These are phyloP conservation scores for Drosophila meridionalis DNA, from an alignment of 2,888 invertebrate species.

Conservation along the genomic window DNA sequence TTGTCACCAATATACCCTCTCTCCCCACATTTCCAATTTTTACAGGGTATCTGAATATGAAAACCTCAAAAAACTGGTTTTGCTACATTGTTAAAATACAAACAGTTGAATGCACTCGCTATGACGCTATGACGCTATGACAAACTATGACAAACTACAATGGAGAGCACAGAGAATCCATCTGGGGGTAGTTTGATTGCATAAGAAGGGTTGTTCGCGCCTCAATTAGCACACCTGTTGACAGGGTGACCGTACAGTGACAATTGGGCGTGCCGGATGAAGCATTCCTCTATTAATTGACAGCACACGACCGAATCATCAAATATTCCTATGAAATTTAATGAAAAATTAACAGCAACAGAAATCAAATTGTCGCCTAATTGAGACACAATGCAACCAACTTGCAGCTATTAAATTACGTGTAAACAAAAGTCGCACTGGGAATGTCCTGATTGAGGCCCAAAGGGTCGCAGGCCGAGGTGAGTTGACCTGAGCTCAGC, in stretches of 20 bases:
- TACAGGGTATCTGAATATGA: neutral
- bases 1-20: neutral
- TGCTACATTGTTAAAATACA: slow-evolving; percentile 71
- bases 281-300: slow-evolving; percentile 80
- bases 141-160: slow-evolving; percentile 12
- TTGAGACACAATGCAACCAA: slow-evolving; percentile 74
- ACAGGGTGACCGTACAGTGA: slow-evolving; percentile 35
- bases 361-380: slow-evolving; percentile 81
- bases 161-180: neutral
- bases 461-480: slow-evolving; percentile 1
- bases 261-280: slow-evolving; percentile 52
- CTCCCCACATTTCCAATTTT: neutral
- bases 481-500: neutral
- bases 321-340: slow-evolving; percentile 58
- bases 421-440: slow-evolving; percentile 55
- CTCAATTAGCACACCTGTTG: slow-evolving; percentile 67
- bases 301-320: slow-evolving; percentile 68
- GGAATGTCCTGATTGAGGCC: slow-evolving; percentile 20
- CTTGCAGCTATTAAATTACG: slow-evolving; percentile 72
- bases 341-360: slow-evolving; percentile 78
- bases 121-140: too few relatives aligned
- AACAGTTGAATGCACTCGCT: slow-evolving; percentile 73
- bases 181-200: slow-evolving; percentile 7
- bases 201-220: slow-evolving; percentile 44
- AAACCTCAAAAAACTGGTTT: slow-evolving; percentile 12